Evolutionary conservation across 2,888 invertebrate species (phyloP), one percentile per base, ranked within the genome.

Genomic region (Zygaena filipendulae): DNA sequence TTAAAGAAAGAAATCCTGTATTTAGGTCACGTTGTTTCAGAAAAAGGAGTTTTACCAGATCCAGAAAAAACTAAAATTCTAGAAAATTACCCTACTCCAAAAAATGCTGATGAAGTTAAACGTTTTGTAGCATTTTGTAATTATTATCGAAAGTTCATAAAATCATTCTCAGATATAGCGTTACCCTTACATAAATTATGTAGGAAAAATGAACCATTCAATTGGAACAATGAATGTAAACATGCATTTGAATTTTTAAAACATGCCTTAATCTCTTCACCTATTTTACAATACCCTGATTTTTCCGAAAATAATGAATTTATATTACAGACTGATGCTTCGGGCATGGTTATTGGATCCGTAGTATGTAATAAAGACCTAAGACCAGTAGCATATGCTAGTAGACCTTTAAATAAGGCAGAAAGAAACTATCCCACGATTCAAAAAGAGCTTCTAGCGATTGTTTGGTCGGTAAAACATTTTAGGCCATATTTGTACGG

Each of bases 281-380:
- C 30, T 6, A 26, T 24, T 9, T 18, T 26, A n/a, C 23, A 29
- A 19, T 37, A 35, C 13, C 38, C 40, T 5, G 32, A 43, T 31
- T 51, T 43, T 29, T 9, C 18, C 0, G 16, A 16, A 16, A 16
- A 16, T 7, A 25, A 49, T 42, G 26, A 37, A 6, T 60, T 59
- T 31, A 30, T 42, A 11, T 21, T 57, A 7, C 45, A 47, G 1
- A 58, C 61, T 1, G 63, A 63, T 32, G 63, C 60, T 0, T 47
- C 45, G 11, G 46, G 59, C 21, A 39, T 37, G 20, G 49, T 45
- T 2, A 29, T 59, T 3, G 51, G 52, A 3, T 42, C 39, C 4
- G 22, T 29, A 5, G 11, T 33, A 10, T 29, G 22, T 2, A 32
- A 20, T 43, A 28, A 34, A 39, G 3, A 11, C 13, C 13, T 23